Conservation (phyloP, 92 coral and sea anemone species). For the Anthopleura xanthogrammica region DNA sequence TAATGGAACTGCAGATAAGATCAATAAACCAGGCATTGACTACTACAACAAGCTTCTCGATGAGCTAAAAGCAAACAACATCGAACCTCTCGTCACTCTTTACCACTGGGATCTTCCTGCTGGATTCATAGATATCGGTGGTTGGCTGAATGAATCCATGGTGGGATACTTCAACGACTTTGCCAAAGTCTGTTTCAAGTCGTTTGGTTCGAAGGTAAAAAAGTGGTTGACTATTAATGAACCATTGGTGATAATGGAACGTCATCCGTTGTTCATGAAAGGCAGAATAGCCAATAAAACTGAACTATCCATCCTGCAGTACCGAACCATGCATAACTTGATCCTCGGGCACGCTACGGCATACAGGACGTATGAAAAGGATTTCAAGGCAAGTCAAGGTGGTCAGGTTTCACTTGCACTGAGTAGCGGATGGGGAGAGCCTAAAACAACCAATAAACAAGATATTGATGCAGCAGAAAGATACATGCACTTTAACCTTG, state of each 20-base stretch:
- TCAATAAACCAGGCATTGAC: conserved; percentile 56
- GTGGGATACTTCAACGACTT: conserved; percentile 68
- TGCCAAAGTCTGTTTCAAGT: conserved; percentile 71
- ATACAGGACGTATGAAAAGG: conserved; percentile 59
- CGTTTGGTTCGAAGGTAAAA: conserved; percentile 66
- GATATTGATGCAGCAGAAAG: conserved; percentile 68
- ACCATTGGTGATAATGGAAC: conserved; percentile 60
- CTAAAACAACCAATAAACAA: conserved; percentile 31
- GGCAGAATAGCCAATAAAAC: conserved; percentile 36
- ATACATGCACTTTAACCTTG: conserved; percentile 64
- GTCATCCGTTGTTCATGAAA: conserved; percentile 54
- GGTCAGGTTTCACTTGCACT: conserved; percentile 54
- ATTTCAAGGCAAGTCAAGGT: conserved; percentile 53
- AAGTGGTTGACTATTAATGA: conserved; percentile 78
- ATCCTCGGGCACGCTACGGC: conserved; percentile 72
- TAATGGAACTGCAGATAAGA: conserved; percentile 60
- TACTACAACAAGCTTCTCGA: conserved; percentile 71
- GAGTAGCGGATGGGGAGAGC: conserved; percentile 67
- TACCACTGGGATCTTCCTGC: conserved; percentile 75
- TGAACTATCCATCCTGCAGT: conserved; percentile 46
- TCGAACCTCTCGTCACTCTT: conserved; percentile 72
- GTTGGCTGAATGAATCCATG: conserved; percentile 67
- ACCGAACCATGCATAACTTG: conserved; percentile 61
- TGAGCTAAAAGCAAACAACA: conserved; percentile 53
- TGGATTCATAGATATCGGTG: conserved; percentile 47